Evolutionary conservation across 2,888 invertebrate genomes (phyloP), one percentile per base, ranked within the genome.

Genomic region (Euclidia mi): DNA sequence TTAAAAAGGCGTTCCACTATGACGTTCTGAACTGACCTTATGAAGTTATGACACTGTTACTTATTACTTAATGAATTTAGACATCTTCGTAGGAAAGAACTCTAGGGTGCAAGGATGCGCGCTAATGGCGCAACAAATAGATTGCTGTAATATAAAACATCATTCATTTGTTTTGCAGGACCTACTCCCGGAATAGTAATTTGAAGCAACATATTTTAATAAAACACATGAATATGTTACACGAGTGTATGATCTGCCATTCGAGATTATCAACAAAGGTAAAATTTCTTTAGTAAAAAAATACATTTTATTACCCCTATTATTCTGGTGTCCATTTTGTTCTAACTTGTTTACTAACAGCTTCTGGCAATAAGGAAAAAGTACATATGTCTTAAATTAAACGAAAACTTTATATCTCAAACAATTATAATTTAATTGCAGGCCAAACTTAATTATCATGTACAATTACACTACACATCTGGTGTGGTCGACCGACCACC

Each of bases 111-210:
- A n/a, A n/a, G n/a, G n/a, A n/a, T n/a, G n/a, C n/a, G n/a, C n/a
- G n/a, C n/a, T n/a, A n/a, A n/a, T n/a, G n/a, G n/a, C n/a, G n/a
- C n/a, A n/a, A n/a, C n/a, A n/a, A 9, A 10, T 31, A 31, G n/a
- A 31, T 29, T 29, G 2, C n/a, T 9, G 3, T 40, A 9, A 31
- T 25, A 31, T 12, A 2, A n/a, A 2, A 28, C 7, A 9, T 45
- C 9, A 10, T 34, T 15, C 9, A 31, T 40, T 29, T 47, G 2
- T 0, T 29, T 89, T 85, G 29, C 85, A 93, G 95, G 42, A 81
- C 83, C 50, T 96, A 96, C 78, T 85, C 90, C 3, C 94, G 93
- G 58, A 94, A 94, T 64, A 92, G 89, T 35, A 96, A 96, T 86
- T 86, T 96, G 14, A 91, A 88, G 1, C 90, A 94, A 49, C 96